Evolutionary conservation across 2,888 invertebrate species (phyloP), one percentile per base, ranked within the genome.

Genomic region (Drosophila subsilvestris): DNA sequence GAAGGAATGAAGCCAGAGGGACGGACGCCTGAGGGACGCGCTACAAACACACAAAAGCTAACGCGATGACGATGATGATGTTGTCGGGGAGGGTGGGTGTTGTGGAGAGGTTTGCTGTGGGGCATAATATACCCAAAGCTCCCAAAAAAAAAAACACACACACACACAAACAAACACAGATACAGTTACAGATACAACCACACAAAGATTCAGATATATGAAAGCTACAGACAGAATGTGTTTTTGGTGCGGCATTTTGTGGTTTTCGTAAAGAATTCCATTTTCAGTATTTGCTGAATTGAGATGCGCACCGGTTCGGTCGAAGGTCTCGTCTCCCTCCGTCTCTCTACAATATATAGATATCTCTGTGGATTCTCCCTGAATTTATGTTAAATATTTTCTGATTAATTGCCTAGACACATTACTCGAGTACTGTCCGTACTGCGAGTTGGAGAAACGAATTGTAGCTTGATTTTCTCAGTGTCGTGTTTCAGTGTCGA

Each of bases 251-350:
- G 86, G 81, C 82, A 79, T 88, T 89, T 78, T 75, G 79, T 75
- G 86, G 84, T 89, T 88, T 68, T 89, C 81, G 63, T 72, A 79
- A 89, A 86, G 84, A 88, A 89, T 79, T 82, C 82, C 87, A 78
- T 83, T 79, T 89, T 91, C 89, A 90, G 90, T 90, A 86, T 89
- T 88, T 88, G 87, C 69, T 82, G 87, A 88, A 89, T 89, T 86
- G 90, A 90, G 90, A 88, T 80, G 81, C 86, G 87, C 79, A 83
- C 85, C 89, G 90, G 89, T 86, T 71, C 70, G 37, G 37, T 37
- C 37, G 37, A 37, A 37, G 37, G 58, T 69, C 70, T 62, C 61
- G 51, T 20, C 37, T 27, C 27, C n/a, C 25, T 4, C 25, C 42
- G 25, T 49, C 32, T 43, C 20, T 32, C 22, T 22, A 4, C 22